phyloP scores from a whole-genome alignment of 1,140 invertebrate species.

The Drosophila sechellia region DNA sequence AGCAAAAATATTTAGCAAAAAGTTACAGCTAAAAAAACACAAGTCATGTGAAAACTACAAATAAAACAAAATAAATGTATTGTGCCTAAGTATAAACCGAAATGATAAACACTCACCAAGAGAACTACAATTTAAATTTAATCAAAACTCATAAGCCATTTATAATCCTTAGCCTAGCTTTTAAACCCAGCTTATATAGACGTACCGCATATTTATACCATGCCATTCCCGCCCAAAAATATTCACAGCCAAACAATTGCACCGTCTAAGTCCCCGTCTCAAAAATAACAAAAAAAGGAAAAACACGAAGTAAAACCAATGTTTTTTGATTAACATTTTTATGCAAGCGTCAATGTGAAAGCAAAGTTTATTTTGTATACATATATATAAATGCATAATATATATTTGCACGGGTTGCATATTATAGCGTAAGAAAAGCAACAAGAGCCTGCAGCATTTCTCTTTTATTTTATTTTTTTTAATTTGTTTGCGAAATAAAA shows the following conservation, averaged over 20 bases:
- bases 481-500: constrained; percentile 25
- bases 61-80: constrained; percentile 74
- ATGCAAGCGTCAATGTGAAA: constrained; percentile 77
- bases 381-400: constrained; percentile 63
- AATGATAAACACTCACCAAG: constrained; percentile 37
- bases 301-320: constrained; percentile 42
- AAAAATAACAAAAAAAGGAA: constrained; percentile 26
- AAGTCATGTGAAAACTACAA: constrained; percentile 42
- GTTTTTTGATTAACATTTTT: constrained; percentile 77
- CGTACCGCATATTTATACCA: constrained; percentile 9
- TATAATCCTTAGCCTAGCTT: constrained; percentile 68
- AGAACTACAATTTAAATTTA: constrained; percentile 44
- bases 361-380: constrained; percentile 77
- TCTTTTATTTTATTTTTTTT: constrained; percentile 14
- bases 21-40: constrained; percentile 31
- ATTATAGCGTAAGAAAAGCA: constrained; percentile 33
- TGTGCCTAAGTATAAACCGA: constrained; percentile 76
- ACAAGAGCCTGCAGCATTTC: constrained; percentile 31
- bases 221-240: constrained; percentile 9
- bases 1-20: constrained; percentile 65
- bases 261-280: constrained; percentile 72
- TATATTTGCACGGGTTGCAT: constrained; percentile 66
- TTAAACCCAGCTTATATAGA: constrained; percentile 39
- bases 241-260: constrained; percentile 46
- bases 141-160: constrained; percentile 57